Base-by-base conservation (phyloP, 2,113 vertebrate species). In the Myiagra hebetior region DNA sequence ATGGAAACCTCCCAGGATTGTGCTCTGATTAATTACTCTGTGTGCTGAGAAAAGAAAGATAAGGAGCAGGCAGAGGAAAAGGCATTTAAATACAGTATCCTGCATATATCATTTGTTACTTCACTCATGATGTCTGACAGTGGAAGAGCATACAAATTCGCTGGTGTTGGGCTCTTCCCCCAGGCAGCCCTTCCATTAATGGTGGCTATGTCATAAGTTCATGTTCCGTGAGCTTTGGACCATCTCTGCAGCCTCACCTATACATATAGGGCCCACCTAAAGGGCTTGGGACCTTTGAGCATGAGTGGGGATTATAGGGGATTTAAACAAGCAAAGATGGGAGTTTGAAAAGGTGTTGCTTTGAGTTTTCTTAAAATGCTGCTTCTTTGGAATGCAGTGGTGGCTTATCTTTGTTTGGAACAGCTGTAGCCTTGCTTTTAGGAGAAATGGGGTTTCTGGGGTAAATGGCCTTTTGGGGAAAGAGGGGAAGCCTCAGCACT, bases 181-280 rank as follows among this genome's bases (percentile, higher is more conserved):
- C 30, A 20, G 41, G 10, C 3, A 65, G 13, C 42, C 17, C 50
- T 74, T 65, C 16, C 50, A 20, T 74, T 44, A 20, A 4, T 37
- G 31, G 8, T 24, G 13, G 6, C 47, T 89, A 35, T 80, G 30
- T 39, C 2, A 1, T 57, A 42, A 57, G 37, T 23, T 55, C 9
- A 2, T 20, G 13, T 10, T 67, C 47, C 44, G 14, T 74, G 73
- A 67, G 33, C 30, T 70, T 50, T 91, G 69, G 59, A 31, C 31
- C n/a, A 31, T 5, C 39, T 72, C 44, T 55, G 16, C 24, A 39
- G 19, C 27, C 49, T 63, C 56, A 37, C 31, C 37, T 44, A 3
- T 11, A 22, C 0, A 0, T 27, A 3, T 0, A 22, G 33, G 24
- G 22, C 53, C 76, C 57, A 33, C 21, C 63, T 47, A 0, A 6